A percentile compares a stretch with the other conserved stretches of the same genome.
These are phyloP conservation scores for Trissolcus japonicus DNA, from an alignment of 2,888 invertebrate species.

Conservation along the genomic window DNA sequence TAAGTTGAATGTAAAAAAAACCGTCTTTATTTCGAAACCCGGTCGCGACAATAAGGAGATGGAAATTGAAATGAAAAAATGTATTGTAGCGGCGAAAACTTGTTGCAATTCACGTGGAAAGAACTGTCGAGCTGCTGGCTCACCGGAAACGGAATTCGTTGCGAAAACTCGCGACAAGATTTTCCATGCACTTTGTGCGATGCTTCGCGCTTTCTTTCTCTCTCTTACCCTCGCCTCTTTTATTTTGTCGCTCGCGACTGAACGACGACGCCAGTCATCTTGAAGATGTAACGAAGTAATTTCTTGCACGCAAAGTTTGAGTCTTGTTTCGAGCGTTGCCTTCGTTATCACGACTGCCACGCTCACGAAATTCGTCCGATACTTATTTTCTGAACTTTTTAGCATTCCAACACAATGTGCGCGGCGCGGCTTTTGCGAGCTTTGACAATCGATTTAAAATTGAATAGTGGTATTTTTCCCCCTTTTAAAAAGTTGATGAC, in stretches of 20 bases:
- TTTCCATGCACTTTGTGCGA: constrained; percentile 57
- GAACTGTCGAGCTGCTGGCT: constrained; percentile 49
- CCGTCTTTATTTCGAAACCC: constrained; percentile 16
- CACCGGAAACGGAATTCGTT: constrained; percentile 61
- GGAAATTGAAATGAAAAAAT: constrained; percentile 18
- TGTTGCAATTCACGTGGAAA: constrained; percentile 68
- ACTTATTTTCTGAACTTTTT: constrained; percentile 53
- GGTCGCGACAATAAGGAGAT: background rate
- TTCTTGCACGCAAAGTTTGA: constrained; percentile 44
- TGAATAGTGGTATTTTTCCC: constrained; percentile 18
- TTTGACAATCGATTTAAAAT: constrained; percentile 34
- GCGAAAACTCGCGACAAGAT: constrained; percentile 61
- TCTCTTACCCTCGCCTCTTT: background rate
- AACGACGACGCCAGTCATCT: constrained; percentile 47
- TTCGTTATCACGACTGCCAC: constrained; percentile 30
- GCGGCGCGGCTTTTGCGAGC: background rate
- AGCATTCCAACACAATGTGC: constrained; percentile 31
- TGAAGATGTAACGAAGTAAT: constrained; percentile 56
- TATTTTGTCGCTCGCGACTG: constrained; percentile 28
- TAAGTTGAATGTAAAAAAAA: constrained; percentile 21
- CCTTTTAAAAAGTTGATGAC: no score
- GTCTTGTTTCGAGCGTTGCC: constrained; percentile 50
- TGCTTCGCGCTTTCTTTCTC: constrained; percentile 8
- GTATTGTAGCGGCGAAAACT: constrained; percentile 60
- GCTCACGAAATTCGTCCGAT: constrained; percentile 28